Evolutionary conservation across 2,888 invertebrate species (phyloP), one percentile per base, ranked within the genome.

Genomic region (Dicycla oo): DNA sequence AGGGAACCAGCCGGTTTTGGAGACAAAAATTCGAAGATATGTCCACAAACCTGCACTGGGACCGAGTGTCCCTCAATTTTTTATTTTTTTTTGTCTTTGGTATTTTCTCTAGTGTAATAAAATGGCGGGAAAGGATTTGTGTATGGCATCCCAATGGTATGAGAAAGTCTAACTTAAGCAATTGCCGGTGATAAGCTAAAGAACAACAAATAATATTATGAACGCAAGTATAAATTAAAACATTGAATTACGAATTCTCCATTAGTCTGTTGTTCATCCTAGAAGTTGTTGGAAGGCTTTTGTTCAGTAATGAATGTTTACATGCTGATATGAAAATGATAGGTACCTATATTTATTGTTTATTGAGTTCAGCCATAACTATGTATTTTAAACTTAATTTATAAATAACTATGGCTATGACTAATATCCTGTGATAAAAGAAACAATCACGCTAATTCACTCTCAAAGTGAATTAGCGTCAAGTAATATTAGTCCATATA

Each of bases 401-500:
- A 57, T 67, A 26, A 40, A 40, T 51, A 40, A 58, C 23, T 11
- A 40, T 47, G 38, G 3, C 43, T 51, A 63, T 54, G 69, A 74
- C 34, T 74, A 40, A 73, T 23, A 47, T 30, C 66, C 51, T 61
- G 49, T 45, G 61, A 74, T 69, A 69, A 69, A 75, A 51, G 5
- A 38, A 45, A 61, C 15, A 58, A 51, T 30, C 15, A 45, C 13
- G 30, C 23, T 73, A n/a, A n/a, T n/a, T n/a, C n/a, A n/a, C n/a
- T n/a, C n/a, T 67, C 3, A 20, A 10, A 34, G 13, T 23, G n/a
- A 58, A 58, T 57, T 45, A 26, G 64, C 49, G 34, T 51, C n/a
- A 23, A n/a, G 20, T 54, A 2, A 38, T 26, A 2, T 8, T 30
- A 13, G 5, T 49, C 18, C 80, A 18, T 91, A 97, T 91, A 97